phyloP scores from a whole-genome alignment of 2,888 invertebrate species.

The Brachynemurus nebulosus region DNA sequence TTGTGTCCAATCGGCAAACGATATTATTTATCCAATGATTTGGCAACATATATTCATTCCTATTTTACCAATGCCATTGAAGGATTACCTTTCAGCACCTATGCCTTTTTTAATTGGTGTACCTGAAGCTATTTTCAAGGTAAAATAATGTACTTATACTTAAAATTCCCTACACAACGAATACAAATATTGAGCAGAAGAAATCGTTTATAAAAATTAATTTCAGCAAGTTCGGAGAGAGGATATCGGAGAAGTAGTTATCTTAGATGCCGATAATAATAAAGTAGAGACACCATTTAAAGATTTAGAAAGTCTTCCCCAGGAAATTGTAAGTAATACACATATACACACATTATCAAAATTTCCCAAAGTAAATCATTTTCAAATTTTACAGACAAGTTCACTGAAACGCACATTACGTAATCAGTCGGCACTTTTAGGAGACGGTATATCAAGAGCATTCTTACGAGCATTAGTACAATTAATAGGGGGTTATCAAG shows the following conservation, averaged over 20 bases:
- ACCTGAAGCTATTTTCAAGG: slow-evolving; percentile 70
- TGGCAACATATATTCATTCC: slow-evolving; percentile 99
- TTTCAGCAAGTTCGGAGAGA: slow-evolving; percentile 55
- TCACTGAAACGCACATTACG: slow-evolving; percentile 63
- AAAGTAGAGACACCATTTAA: slow-evolving; percentile 75
- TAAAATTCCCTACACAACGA: no score
- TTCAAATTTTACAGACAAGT: no score
- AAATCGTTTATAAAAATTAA: background rate
- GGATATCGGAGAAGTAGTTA: slow-evolving; percentile 88
- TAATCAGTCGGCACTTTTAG: slow-evolving; percentile 60
- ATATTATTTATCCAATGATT: slow-evolving; percentile 92
- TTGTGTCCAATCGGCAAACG: slow-evolving; percentile 86
- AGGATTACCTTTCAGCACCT: slow-evolving; percentile 85
- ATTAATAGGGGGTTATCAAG: slow-evolving; percentile 87
- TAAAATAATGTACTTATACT: slow-evolving; percentile 26
- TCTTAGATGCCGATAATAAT: slow-evolving; percentile 86
- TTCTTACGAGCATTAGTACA: slow-evolving; percentile 85
- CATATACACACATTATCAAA: slow-evolving; percentile 8
- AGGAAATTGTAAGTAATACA: slow-evolving; percentile 59
- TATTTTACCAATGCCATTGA: slow-evolving; percentile 74
- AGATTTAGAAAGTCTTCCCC: slow-evolving; percentile 79
- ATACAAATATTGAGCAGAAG: background rate
- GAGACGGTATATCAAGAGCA: slow-evolving; percentile 86
- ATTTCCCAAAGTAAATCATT: slow-evolving; percentile 45
- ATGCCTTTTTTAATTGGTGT: slow-evolving; percentile 98